phyloP scores from a whole-genome alignment of 2,113 vertebrate genomes.

The Xiphias gladius region DNA sequence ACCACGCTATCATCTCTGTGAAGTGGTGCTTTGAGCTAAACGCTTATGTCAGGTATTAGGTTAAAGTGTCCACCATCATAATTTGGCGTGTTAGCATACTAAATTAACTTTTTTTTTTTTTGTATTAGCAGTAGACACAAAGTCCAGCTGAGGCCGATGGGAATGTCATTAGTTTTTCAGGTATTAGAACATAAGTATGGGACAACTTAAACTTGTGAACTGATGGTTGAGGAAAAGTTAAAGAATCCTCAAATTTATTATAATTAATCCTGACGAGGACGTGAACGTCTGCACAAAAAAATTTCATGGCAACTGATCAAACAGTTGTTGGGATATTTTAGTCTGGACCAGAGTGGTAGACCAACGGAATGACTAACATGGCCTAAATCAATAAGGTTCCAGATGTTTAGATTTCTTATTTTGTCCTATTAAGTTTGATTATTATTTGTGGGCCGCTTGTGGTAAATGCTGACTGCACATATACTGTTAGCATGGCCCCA shows the following conservation, averaged over 20 bases:
- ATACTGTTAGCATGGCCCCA: constrained; percentile 1
- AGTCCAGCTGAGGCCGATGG: not conserved
- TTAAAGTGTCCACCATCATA: no score
- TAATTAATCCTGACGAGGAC: no score
- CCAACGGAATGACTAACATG: not conserved
- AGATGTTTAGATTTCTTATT: constrained; percentile 7
- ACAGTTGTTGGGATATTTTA: no score
- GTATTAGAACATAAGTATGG: not conserved
- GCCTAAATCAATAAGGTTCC: not conserved
- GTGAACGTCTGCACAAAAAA: no score
- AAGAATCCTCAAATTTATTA: not conserved
- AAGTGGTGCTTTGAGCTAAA: no score
- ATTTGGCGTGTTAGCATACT: not conserved
- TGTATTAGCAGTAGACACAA: not conserved
- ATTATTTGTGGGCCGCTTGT: not conserved
- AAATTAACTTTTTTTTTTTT: not conserved
- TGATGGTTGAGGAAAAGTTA: not conserved
- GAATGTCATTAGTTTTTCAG: not conserved
- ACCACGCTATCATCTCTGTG: not conserved
- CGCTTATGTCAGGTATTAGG: no score
- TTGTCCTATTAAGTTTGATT: not conserved
- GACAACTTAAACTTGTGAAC: not conserved
- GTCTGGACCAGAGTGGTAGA: no score
- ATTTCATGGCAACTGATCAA: no score
- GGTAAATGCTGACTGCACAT: constrained; percentile 10